A percentile compares a stretch with the other conserved stretches of the same genome.
Conservation (phyloP, 2,797 vertebrate genomes). For the Gallinago nigripennis region DNA sequence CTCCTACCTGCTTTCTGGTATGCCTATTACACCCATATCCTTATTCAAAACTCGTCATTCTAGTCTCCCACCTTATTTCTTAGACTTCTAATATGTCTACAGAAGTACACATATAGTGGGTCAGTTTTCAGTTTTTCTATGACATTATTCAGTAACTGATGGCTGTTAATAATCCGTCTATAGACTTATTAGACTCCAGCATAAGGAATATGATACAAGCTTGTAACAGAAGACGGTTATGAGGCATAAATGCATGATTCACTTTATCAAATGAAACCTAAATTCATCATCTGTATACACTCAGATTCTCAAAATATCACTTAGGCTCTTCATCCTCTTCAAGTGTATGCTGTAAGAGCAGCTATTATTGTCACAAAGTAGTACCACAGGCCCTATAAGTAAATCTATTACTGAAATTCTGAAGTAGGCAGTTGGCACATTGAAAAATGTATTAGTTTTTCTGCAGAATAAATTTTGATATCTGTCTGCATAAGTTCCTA, state of each 20-base stretch:
- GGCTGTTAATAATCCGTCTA: background rate
- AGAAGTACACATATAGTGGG: background rate
- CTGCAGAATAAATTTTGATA: background rate
- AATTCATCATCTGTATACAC: background rate
- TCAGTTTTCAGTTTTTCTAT: background rate
- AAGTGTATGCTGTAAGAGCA: background rate
- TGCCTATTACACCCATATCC: background rate
- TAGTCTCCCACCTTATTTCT: background rate
- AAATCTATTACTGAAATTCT: background rate
- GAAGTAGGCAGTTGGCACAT: background rate
- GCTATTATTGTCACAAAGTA: background rate
- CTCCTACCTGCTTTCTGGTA: background rate
- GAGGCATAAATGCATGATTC: background rate
- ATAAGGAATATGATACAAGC: background rate
- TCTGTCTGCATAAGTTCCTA: background rate
- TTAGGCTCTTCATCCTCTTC: background rate
- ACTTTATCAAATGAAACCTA: background rate
- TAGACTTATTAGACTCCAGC: background rate
- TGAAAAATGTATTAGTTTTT: background rate
- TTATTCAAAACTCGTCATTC: background rate
- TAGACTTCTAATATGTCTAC: background rate
- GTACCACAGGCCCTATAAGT: background rate
- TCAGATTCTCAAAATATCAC: background rate
- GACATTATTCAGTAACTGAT: background rate
- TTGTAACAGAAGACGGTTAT: background rate